A percentile compares a stretch with the other conserved stretches of the same genome.
Conservation (phyloP, 1,140 invertebrate species). For the Zaprionus kolodkinae region DNA sequence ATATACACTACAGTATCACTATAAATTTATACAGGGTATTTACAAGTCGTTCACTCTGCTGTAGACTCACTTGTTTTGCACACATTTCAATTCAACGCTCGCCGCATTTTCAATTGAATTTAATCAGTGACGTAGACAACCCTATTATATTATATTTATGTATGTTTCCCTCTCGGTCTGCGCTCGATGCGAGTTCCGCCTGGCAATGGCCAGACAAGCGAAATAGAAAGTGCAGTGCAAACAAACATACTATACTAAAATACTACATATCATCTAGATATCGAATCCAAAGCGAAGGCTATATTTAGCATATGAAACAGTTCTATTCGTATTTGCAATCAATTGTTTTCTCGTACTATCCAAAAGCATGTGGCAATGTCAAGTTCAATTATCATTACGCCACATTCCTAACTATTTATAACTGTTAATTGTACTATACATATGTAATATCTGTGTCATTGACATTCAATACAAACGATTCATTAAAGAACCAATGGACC, state of each 20-base stretch:
- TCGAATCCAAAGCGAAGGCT: background rate
- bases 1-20: background rate
- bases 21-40: conserved; percentile 1
- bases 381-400: conserved; percentile 56
- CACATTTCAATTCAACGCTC: conserved; percentile 38
- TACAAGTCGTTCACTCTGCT: background rate
- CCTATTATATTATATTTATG: conserved; percentile 1
- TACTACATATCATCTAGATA: conserved; percentile 2
- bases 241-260: background rate
- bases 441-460: conserved; percentile 49
- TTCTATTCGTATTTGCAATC: background rate
- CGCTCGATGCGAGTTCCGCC: conserved; percentile 43
- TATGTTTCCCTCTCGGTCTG: background rate
- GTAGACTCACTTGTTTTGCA: conserved; percentile 39
- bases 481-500: conserved; percentile 48
- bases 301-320: conserved; percentile 27
- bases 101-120: conserved; percentile 74
- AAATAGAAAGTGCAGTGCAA: conserved; percentile 62
- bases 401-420: conserved; percentile 4
- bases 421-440: background rate
- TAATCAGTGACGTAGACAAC: conserved; percentile 77
- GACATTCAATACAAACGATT: conserved; percentile 61
- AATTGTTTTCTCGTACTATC: background rate
- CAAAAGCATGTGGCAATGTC: conserved; percentile 43
- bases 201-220: conserved; percentile 45